Base-by-base conservation (phyloP, 2,888 invertebrate species). In the Scaeva pyrastri region DNA sequence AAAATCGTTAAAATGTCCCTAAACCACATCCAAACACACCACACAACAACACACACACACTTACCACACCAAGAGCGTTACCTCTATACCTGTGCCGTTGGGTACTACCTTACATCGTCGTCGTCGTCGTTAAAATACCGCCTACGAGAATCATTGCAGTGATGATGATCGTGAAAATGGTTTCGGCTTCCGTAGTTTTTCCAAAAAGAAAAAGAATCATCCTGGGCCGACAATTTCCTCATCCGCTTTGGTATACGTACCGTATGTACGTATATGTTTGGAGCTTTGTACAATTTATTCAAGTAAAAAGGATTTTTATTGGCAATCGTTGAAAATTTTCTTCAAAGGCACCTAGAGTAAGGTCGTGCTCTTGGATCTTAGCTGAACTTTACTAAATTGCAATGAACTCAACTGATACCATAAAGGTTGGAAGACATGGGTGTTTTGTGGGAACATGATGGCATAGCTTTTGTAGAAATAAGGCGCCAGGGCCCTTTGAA, bases 281-380 rank as follows among this genome's bases (percentile, higher is more conserved):
- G n/a, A n/a, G n/a, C n/a, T n/a, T n/a, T n/a, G 56, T 70, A 86
- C 70, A 86, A 86, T 81, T 81, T 86, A 86, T 86, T 86, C 86
- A 81, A 81, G 81, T 64, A 70, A 81, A 76, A 74, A 66, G 70
- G 74, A 77, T 86, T 81, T 86, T 86, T 86, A 86, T 86, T 86
- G 86, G 74, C 86, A 86, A 86, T 86, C 81, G 70, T 74, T 81
- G 77, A 66, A 31, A 77, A 71, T 74, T 71, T 66, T 58, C 68
- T 77, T 23, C 60, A 16, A 55, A 50, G 56, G 56, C n/a, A 14
- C 12, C 36, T 36, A 4, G 21, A 11, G 31, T 50, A 10, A 19
- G 60, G 60, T 21, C 39, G 21, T 71, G 77, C 70, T 74, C 74
- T 74, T 81, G 55, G 77, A 77, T 50, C 56, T 77, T 4, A 70